These are phyloP conservation scores for Capitella teleta DNA, from an alignment of 1,140 invertebrate genomes.

Conservation along the genomic window DNA sequence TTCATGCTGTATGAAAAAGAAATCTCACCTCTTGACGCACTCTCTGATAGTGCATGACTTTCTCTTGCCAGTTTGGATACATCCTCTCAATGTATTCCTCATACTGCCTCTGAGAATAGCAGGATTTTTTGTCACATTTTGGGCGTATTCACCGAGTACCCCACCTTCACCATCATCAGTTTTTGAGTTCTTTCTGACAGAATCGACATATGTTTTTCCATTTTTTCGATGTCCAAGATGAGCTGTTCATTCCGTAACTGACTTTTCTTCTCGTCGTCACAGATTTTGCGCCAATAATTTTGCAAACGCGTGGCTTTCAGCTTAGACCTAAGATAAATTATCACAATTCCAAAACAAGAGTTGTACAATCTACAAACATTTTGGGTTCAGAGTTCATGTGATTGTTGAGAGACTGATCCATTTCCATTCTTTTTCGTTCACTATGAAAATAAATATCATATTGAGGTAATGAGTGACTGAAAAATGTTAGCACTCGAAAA, in stretches of 20 bases:
- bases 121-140: not conserved
- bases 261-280: constrained; percentile 32
- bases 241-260: constrained; percentile 31
- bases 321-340: constrained; percentile 17
- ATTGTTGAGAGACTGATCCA: not conserved
- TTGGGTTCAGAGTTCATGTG: constrained; percentile 3
- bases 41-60: no score
- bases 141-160: not conserved
- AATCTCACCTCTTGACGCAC: no score
- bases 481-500: no score
- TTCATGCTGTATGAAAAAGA: no score
- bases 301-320: constrained; percentile 27
- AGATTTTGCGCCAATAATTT: constrained; percentile 34
- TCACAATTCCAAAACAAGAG: not conserved
- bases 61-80: constrained; percentile 31
- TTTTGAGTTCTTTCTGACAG: constrained; percentile 27
- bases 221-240: constrained; percentile 27
- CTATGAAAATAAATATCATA: not conserved
- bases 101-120: constrained; percentile 24
- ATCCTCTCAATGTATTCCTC: constrained; percentile 28
- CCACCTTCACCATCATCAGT: constrained; percentile 27
- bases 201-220: constrained; percentile 23
- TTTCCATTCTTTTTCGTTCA: constrained; percentile 1
- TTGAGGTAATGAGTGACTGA: no score
- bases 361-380: not conserved